phyloP scores from a whole-genome alignment of 2,888 invertebrate species.

The Dolichomitus sp. region DNA sequence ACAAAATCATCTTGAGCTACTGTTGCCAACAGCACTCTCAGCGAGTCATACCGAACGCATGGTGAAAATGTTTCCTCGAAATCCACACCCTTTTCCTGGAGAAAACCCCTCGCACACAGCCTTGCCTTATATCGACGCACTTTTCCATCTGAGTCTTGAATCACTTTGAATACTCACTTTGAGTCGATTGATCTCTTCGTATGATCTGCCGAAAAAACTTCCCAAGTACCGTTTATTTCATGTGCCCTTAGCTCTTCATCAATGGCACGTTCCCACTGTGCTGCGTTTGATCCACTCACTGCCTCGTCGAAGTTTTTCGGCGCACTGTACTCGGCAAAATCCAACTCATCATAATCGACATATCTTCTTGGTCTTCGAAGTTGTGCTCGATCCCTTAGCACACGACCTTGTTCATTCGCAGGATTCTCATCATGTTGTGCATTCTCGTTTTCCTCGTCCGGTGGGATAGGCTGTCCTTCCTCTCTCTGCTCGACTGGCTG shows the following conservation, averaged over 20 bases:
- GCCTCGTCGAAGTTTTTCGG: neutral
- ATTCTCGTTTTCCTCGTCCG: too few species aligned
- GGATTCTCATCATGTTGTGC: too few species aligned
- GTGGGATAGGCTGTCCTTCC: too few species aligned
- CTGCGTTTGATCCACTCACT: neutral
- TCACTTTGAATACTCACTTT: neutral
- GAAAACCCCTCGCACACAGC: neutral
- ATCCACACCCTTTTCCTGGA: neutral
- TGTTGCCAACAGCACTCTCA: neutral
- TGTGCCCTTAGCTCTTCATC: neutral
- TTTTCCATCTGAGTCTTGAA: neutral
- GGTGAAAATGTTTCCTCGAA: too few species aligned
- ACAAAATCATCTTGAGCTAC: neutral
- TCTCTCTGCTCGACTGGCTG: too few species aligned
- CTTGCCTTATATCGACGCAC: neutral
- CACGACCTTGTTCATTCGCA: too few species aligned
- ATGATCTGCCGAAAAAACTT: neutral
- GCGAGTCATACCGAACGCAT: neutral
- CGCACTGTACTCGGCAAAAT: neutral
- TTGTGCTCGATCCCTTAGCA: too few species aligned
- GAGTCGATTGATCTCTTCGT: neutral
- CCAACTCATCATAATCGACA: too few species aligned
- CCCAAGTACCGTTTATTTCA: neutral
- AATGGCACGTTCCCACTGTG: neutral
- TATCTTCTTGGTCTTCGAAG: too few species aligned